Evolutionary conservation across 2,113 vertebrate genomes (phyloP).

Genomic region (Antennarius striatus): DNA sequence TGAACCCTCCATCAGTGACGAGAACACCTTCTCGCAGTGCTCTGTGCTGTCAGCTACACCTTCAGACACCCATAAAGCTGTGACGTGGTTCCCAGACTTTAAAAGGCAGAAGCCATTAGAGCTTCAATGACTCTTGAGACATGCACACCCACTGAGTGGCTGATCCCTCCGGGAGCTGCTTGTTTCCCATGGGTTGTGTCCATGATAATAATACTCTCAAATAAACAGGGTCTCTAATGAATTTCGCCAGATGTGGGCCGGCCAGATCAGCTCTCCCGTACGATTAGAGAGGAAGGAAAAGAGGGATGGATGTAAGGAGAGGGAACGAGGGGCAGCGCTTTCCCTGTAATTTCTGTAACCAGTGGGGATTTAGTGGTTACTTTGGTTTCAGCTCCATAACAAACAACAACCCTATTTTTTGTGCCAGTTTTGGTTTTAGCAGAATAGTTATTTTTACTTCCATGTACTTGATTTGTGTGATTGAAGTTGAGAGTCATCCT

Average conservation of each 20-base stretch:
- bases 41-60: constrained; percentile 38
- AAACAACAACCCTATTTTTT: constrained; percentile 46
- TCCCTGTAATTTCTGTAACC: constrained; percentile 69
- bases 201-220: constrained; percentile 60
- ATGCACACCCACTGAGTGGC: constrained; percentile 27
- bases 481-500: background rate
- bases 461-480: constrained; percentile 1
- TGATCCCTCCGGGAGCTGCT: constrained; percentile 43
- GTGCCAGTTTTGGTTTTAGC: constrained; percentile 41
- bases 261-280: constrained; percentile 69
- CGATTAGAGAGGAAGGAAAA: constrained; percentile 75
- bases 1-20: no score
- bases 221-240: constrained; percentile 77
- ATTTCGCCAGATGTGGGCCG: constrained; percentile 78
- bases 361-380: constrained; percentile 51
- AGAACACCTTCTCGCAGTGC: constrained; percentile 5
- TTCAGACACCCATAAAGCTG: constrained; percentile 50
- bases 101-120: constrained; percentile 74
- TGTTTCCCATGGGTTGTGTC: constrained; percentile 74
- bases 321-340: constrained; percentile 41
- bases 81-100: constrained; percentile 66
- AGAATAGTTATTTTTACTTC: constrained; percentile 49
- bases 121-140: constrained; percentile 47
- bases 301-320: constrained; percentile 52
- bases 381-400: constrained; percentile 65